Conservation (phyloP, 2,797 vertebrate species). For the Enteromius mattozi region DNA sequence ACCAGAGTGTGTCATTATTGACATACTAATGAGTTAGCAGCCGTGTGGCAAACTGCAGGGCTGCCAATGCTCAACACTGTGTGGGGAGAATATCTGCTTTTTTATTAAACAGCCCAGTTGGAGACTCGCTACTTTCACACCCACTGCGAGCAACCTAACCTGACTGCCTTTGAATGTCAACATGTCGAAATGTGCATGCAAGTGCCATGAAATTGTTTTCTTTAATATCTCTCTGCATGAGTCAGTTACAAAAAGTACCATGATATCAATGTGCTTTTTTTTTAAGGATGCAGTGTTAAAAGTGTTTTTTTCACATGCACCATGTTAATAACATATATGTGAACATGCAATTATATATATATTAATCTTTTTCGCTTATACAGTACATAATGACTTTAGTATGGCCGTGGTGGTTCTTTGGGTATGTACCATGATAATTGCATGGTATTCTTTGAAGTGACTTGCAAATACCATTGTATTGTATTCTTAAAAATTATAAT, state of each 20-base stretch:
- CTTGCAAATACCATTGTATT: background rate
- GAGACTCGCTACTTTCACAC: constrained; percentile 33
- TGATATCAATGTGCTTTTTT: background rate
- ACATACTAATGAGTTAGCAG: constrained; percentile 50
- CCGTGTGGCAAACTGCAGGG: constrained; percentile 24
- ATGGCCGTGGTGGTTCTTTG: background rate
- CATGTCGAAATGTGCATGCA: constrained; percentile 4
- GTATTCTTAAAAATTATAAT: background rate
- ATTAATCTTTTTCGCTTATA: too few relatives aligned
- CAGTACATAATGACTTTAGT: background rate
- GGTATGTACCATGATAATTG: background rate
- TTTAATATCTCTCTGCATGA: constrained; percentile 11
- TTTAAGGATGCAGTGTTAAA: background rate
- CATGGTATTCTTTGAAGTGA: background rate
- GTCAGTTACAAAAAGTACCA: background rate
- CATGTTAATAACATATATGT: background rate
- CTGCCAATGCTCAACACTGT: constrained; percentile 35
- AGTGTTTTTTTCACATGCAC: background rate
- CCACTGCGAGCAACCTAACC: constrained; percentile 26
- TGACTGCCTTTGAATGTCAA: constrained; percentile 37
- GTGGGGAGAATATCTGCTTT: constrained; percentile 45
- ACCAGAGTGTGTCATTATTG: constrained; percentile 50
- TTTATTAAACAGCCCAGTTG: constrained; percentile 55
- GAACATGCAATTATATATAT: background rate
- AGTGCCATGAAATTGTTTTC: constrained; percentile 4